phyloP scores from a whole-genome alignment of 1,140 invertebrate species.

The Rhyzopertha dominica region DNA sequence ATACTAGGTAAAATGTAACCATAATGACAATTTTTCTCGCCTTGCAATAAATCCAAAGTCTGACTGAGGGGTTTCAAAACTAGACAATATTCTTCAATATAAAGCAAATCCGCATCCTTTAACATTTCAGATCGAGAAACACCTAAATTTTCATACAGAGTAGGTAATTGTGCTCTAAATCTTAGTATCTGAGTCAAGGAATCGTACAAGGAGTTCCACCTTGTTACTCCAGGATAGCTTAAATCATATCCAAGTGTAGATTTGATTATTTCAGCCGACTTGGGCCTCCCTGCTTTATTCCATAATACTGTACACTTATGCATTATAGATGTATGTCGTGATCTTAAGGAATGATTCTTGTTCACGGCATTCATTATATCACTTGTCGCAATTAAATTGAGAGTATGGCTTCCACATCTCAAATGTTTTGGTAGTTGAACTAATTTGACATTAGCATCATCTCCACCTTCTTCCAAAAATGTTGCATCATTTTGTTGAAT shows the following conservation, averaged over 20 bases:
- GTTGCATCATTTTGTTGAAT: not conserved
- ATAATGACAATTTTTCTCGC: no score
- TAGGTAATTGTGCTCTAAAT: no score
- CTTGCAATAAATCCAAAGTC: no score
- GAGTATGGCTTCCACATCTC: constrained; percentile 10
- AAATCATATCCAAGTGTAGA: constrained; percentile 15
- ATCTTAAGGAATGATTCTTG: not conserved
- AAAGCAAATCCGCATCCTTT: no score
- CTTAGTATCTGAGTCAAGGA: constrained; percentile 7
- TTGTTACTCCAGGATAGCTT: constrained; percentile 18
- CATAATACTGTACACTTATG: constrained; percentile 20
- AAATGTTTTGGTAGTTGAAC: constrained; percentile 14
- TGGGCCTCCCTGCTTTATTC: constrained; percentile 19
- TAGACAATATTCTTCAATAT: no score
- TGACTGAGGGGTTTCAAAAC: no score
- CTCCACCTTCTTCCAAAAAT: not conserved
- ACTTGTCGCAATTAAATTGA: constrained; percentile 7
- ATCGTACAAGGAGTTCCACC: constrained; percentile 27
- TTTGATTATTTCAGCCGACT: constrained; percentile 22
- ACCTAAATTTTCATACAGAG: no score
- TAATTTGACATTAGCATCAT: constrained; percentile 1
- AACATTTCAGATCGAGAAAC: no score
- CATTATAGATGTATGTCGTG: constrained; percentile 6
- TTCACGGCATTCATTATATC: constrained; percentile 6
- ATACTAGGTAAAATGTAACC: no score